Evolutionary conservation across 2,888 invertebrate genomes (phyloP), one percentile per base, ranked within the genome.

Genomic region (Lapara coniferarum): DNA sequence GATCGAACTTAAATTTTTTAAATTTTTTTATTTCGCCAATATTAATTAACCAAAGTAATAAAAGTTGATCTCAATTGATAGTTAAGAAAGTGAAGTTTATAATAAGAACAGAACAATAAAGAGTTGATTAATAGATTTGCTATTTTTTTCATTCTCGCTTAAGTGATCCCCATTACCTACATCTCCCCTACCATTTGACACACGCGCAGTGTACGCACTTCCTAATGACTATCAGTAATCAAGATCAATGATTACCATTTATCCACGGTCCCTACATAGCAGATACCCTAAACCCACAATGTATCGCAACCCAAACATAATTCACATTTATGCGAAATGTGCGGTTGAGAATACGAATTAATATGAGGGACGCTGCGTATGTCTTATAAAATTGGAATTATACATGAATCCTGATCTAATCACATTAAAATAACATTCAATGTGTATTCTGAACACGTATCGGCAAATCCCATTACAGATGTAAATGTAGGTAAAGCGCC

Each of bases 101-200:
- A n/a, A n/a, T n/a, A n/a, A n/a, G n/a, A n/a, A n/a, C n/a, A n/a
- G n/a, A n/a, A n/a, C n/a, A n/a, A n/a, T n/a, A n/a, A n/a, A n/a
- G n/a, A n/a, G n/a, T n/a, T n/a, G n/a, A n/a, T n/a, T n/a, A n/a
- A n/a, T n/a, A n/a, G n/a, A n/a, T n/a, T n/a, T n/a, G n/a, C n/a
- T n/a, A n/a, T n/a, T n/a, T n/a, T n/a, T n/a, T n/a, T n/a, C n/a
- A n/a, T n/a, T n/a, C n/a, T n/a, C n/a, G n/a, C n/a, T n/a, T n/a
- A n/a, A n/a, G n/a, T n/a, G n/a, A n/a, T n/a, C n/a, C n/a, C n/a
- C n/a, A n/a, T n/a, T n/a, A n/a, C n/a, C n/a, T n/a, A n/a, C n/a
- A n/a, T n/a, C n/a, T n/a, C n/a, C n/a, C n/a, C n/a, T n/a, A 79
- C 88, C 89, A 91, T 93, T 92, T 87, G 89, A 90, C 85, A 89